A percentile compares a stretch with the other conserved stretches of the same genome.
These are phyloP conservation scores for Emydoidea blandingii DNA, from an alignment of 2,797 vertebrate species.

Conservation along the genomic window DNA sequence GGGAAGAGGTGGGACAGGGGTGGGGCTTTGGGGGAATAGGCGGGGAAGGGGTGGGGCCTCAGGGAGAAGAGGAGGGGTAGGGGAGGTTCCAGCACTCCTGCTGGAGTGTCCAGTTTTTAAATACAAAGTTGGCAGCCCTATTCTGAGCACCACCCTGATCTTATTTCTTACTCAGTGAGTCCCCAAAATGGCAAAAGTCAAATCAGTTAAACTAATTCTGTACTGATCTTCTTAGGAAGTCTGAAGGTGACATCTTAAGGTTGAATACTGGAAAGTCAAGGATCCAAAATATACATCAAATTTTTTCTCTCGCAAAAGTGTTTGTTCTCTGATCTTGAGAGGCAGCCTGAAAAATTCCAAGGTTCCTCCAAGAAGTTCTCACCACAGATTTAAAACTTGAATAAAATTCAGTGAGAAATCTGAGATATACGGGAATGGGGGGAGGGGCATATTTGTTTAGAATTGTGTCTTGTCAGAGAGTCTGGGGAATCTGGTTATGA, in stretches of 20 bases:
- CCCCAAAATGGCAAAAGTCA: not conserved
- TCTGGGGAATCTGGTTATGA: not conserved
- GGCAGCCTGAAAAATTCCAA: not conserved
- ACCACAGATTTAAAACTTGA: not conserved
- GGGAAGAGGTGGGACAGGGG: too few species aligned
- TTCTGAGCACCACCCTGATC: not conserved
- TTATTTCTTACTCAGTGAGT: not conserved
- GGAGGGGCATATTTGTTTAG: fast-evolving
- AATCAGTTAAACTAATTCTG: not conserved
- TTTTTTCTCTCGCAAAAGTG: not conserved
- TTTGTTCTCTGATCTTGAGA: not conserved
- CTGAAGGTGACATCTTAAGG: not conserved
- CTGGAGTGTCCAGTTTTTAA: too few species aligned
- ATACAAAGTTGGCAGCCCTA: too few species aligned
- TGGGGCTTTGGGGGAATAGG: too few species aligned
- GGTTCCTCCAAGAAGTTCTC: not conserved
- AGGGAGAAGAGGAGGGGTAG: too few species aligned
- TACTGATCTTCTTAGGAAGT: not conserved
- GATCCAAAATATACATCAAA: not conserved
- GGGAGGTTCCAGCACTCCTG: too few species aligned
- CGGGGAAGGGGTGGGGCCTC: too few species aligned
- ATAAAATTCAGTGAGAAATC: not conserved
- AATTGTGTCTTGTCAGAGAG: not conserved
- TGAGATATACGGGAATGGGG: not conserved
- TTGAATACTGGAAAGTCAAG: not conserved